These are phyloP conservation scores for Scaptomyza reducta DNA, from an alignment of 2,888 invertebrate species.

Conservation along the genomic window DNA sequence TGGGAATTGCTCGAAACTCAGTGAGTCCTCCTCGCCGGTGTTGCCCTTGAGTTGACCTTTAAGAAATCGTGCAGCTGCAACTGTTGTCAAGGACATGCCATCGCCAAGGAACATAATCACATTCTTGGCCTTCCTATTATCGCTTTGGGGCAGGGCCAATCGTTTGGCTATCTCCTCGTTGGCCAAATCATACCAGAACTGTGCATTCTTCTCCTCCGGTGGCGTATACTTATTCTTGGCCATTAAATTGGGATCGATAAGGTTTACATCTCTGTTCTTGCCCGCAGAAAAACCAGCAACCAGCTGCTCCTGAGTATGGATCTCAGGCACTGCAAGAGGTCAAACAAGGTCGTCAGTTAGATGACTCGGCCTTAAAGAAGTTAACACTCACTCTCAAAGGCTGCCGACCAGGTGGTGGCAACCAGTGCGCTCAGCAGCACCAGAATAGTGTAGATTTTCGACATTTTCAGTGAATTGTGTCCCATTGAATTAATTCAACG, in stretches of 20 bases:
- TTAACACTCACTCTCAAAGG: slow-evolving; percentile 33
- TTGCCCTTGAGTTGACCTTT: slow-evolving; percentile 86
- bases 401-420: slow-evolving; percentile 24
- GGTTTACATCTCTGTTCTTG: neutral
- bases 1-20: slow-evolving; percentile 88
- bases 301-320: slow-evolving; percentile 53
- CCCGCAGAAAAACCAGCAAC: slow-evolving; percentile 26
- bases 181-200: slow-evolving; percentile 71
- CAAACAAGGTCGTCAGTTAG: too few relatives aligned
- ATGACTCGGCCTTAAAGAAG: too few relatives aligned
- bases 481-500: slow-evolving; percentile 5
- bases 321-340: slow-evolving; percentile 30
- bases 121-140: slow-evolving; percentile 72
- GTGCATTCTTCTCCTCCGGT: slow-evolving; percentile 59
- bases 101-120: slow-evolving; percentile 84
- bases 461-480: slow-evolving; percentile 25
- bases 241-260: slow-evolving; percentile 59
- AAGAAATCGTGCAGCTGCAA: slow-evolving; percentile 87
- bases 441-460: slow-evolving; percentile 8
- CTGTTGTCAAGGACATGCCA: slow-evolving; percentile 89
- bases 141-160: slow-evolving; percentile 54
- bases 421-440: slow-evolving; percentile 24
- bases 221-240: slow-evolving; percentile 58
- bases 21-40: slow-evolving; percentile 86
- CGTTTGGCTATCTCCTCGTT: slow-evolving; percentile 54